Conservation (phyloP, 2,113 vertebrate species). For the Xenopus borealis region DNA sequence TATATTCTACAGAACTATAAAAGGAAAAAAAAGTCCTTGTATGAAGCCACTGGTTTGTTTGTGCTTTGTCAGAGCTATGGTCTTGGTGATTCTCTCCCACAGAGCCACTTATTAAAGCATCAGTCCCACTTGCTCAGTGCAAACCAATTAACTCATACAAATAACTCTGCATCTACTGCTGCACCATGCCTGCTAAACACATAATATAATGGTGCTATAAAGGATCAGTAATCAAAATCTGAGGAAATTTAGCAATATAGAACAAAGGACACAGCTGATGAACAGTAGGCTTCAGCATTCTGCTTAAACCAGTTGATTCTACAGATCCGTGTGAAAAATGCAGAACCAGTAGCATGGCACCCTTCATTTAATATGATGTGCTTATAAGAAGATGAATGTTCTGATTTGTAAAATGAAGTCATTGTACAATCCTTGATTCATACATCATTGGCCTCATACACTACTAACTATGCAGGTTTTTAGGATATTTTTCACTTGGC, state of each 20-base stretch:
- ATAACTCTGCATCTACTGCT: no score
- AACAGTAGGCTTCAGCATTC: no score
- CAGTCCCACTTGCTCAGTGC: slow-evolving; percentile 1
- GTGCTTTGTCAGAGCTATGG: slow-evolving; percentile 74
- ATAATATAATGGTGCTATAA: no score
- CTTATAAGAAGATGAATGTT: slow-evolving; percentile 1
- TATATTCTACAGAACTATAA: slow-evolving; percentile 58
- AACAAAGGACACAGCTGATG: no score
- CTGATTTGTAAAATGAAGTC: slow-evolving; percentile 20
- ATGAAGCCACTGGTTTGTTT: slow-evolving; percentile 61
- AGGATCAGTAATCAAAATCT: no score
- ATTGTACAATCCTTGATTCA: neutral
- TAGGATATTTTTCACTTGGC: no score
- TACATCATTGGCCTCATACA: neutral
- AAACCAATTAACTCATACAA: neutral
- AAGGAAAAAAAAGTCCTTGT: slow-evolving; percentile 58
- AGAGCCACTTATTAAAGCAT: slow-evolving; percentile 3
- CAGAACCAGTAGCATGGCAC: neutral
- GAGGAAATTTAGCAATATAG: no score
- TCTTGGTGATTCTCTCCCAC: slow-evolving; percentile 64
- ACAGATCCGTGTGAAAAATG: neutral
- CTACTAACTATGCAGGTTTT: neutral
- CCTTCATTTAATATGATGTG: neutral
- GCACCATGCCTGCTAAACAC: no score
- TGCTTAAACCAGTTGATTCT: no score